Conservation (phyloP, 2,888 invertebrate species). For the Athripsodes cinereus region DNA sequence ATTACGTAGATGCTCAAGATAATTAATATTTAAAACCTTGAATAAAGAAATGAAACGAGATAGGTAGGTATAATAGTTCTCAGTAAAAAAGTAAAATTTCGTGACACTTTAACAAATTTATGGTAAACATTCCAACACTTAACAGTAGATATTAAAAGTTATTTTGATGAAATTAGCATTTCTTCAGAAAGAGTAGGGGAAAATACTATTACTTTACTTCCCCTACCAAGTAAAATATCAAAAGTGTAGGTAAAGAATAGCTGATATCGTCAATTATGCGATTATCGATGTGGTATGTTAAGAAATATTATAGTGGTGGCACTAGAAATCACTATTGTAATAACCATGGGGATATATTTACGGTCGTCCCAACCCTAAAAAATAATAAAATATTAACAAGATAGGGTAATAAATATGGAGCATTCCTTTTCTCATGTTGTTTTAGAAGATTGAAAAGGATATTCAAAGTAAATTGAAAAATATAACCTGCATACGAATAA, state of each 20-base stretch:
- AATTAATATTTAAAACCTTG: too few relatives aligned
- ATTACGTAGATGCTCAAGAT: too few relatives aligned
- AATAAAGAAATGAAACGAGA: too few relatives aligned
- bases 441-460: neutral
- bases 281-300: neutral
- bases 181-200: neutral
- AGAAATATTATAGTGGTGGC: neutral
- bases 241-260: neutral
- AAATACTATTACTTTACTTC: neutral
- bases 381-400: conserved; percentile 1
- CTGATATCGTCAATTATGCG: conserved; percentile 1
- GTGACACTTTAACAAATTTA: neutral
- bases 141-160: neutral
- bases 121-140: neutral
- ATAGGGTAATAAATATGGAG: neutral
- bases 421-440: neutral
- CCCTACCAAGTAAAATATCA: too few relatives aligned
- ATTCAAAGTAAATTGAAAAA: conserved; percentile 1
- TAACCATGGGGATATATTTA: conserved; percentile 1
- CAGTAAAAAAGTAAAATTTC: too few relatives aligned
- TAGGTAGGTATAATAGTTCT: too few relatives aligned
- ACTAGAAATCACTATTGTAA: neutral
- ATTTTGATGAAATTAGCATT: conserved; percentile 2
- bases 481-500: neutral
- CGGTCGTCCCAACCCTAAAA: neutral